These are phyloP conservation scores for Lophius piscatorius DNA, from an alignment of 2,113 vertebrate species.

Conservation along the genomic window DNA sequence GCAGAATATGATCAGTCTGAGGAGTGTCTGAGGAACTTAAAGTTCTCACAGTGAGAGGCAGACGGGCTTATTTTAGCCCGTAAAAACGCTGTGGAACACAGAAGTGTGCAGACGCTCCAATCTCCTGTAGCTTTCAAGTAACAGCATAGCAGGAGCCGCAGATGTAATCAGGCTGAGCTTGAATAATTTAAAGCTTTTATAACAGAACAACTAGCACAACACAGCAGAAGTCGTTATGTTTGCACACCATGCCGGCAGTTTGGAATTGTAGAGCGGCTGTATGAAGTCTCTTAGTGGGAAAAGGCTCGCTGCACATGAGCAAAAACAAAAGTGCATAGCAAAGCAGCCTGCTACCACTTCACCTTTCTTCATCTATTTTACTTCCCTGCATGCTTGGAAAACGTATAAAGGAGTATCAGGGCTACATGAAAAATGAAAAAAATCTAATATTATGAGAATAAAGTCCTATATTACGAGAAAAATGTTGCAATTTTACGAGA, in stretches of 20 bases:
- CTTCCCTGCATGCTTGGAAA: too few relatives aligned
- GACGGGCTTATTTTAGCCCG: slow-evolving; percentile 11
- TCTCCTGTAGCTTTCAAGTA: slow-evolving; percentile 14
- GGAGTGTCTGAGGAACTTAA: not conserved
- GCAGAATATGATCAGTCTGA: slow-evolving; percentile 26
- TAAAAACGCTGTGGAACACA: not conserved
- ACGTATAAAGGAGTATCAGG: too few relatives aligned
- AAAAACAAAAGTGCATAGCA: slow-evolving; percentile 4
- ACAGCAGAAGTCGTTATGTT: slow-evolving; percentile 11
- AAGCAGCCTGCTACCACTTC: not conserved
- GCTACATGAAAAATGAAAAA: too few relatives aligned
- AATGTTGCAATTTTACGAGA: too few relatives aligned
- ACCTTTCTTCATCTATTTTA: too few relatives aligned
- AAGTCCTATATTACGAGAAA: too few relatives aligned
- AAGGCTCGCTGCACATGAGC: not conserved
- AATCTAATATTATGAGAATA: too few relatives aligned
- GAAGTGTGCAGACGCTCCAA: not conserved
- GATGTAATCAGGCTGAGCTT: slow-evolving; percentile 44
- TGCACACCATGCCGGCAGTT: slow-evolving; percentile 15
- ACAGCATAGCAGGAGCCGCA: slow-evolving; percentile 27
- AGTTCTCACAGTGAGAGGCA: not conserved
- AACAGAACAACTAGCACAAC: slow-evolving; percentile 21
- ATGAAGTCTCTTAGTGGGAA: slow-evolving; percentile 3
- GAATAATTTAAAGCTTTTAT: slow-evolving; percentile 45
- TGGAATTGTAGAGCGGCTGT: slow-evolving; percentile 18